Evolutionary conservation across 2,797 vertebrate species (phyloP).

Genomic region (Choloepus didactylus): DNA sequence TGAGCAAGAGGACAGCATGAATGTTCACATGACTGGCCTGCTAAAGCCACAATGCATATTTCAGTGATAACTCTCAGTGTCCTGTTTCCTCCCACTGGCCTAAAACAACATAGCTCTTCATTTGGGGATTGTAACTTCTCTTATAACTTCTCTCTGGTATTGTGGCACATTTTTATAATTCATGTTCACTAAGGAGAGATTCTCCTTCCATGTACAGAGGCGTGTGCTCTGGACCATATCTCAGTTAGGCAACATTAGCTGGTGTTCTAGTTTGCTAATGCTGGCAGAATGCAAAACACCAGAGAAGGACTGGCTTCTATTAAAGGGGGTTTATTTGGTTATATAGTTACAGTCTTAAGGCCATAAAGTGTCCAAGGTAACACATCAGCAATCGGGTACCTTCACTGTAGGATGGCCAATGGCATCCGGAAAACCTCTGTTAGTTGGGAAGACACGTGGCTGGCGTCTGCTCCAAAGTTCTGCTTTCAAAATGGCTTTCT

Average conservation of each 20-base stretch:
- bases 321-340: no score
- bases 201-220: background rate
- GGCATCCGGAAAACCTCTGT: no score
- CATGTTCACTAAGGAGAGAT: constrained; percentile 16
- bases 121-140: constrained; percentile 39
- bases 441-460: no score
- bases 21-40: background rate
- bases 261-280: no score
- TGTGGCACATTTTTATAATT: constrained; percentile 55
- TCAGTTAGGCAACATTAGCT: background rate
- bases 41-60: background rate
- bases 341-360: no score
- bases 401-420: no score
- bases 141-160: background rate
- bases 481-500: no score
- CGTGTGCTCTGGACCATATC: background rate
- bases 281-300: no score
- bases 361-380: no score
- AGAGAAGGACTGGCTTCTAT: no score
- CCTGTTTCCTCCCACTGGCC: background rate
- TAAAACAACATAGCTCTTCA: constrained; percentile 58
- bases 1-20: background rate
- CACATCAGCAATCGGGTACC: no score
- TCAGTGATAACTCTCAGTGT: constrained; percentile 19
- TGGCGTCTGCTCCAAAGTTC: no score